Base-by-base conservation (phyloP, 2,113 vertebrate species). In the Sigmodon hispidus region DNA sequence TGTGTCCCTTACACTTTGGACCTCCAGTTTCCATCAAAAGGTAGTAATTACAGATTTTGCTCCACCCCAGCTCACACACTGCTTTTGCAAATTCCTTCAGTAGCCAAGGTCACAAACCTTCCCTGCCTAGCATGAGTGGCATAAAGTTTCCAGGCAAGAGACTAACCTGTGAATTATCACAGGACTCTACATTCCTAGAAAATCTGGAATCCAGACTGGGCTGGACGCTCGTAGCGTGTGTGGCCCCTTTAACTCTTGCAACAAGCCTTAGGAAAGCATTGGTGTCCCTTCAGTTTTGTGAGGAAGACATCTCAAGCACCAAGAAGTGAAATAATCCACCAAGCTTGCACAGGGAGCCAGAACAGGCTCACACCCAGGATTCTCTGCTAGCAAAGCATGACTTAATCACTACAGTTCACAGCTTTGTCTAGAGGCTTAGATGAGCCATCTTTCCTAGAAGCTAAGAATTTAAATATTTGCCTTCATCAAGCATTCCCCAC, bases 391-490 rank as follows among this genome's bases (percentile, higher is more conserved):
- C 73, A 22, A 63, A 79, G 40, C 1, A 10, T 36, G 55, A 48
- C 24, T 76, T 52, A 7, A 52, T 12, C 48, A 0, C 63, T n/a
- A 1, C 16, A 31, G n/a, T 17, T 21, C 4, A 50, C 31, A 50
- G 67, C 81, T n/a, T 45, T 31, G 22, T 40, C 73, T 22, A 24
- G 52, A 59, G 45, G 73, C 79, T 48, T 11, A 24, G 9, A 67
- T 5, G 65, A 76, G 45, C 79, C 61, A 17, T 81, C 86, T 52
- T 45, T 85, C n/a, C 55, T 67, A 10, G 40, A 13, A 87, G 43
- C 48, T 57, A 69, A 79, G 91, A 87, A 84, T 59, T 91, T 65
- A 83, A 89, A 85, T 31, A 77, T 72, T n/a, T 76, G 79, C 87
- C 69, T 91, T 65, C 52, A 55, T 22, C 43, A 63, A 80, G 63